Evolutionary conservation across 2,888 invertebrate species (phyloP).

Genomic region (Tenthredo distinguenda): DNA sequence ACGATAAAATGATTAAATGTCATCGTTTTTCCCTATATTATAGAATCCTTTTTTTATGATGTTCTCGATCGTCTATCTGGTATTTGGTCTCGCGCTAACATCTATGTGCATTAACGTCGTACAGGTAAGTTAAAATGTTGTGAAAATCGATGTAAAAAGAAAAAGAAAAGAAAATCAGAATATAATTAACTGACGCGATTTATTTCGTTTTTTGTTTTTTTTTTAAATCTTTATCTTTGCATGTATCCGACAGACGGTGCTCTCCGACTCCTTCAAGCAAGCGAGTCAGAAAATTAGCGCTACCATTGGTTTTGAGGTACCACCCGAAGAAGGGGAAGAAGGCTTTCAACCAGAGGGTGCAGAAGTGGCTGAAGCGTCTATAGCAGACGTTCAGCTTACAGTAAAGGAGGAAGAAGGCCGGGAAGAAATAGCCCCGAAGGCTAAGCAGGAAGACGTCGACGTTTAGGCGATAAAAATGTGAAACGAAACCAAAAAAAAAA

Average conservation of each 20-base stretch:
- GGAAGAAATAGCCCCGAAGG: slow-evolving; percentile 68
- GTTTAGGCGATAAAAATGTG: slow-evolving; percentile 60
- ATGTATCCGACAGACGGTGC: slow-evolving; percentile 76
- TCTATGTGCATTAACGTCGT: slow-evolving; percentile 99
- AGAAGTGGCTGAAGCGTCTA: slow-evolving; percentile 66
- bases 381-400: slow-evolving; percentile 69
- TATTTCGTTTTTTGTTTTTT: slow-evolving; percentile 20
- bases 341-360: slow-evolving; percentile 72
- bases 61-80: slow-evolving; percentile 94
- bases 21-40: slow-evolving; percentile 69
- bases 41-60: slow-evolving; percentile 93
- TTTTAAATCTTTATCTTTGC: background rate
- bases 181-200: background rate
- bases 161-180: background rate
- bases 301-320: slow-evolving; percentile 88
- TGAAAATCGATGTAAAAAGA: background rate
- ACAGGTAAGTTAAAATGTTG: slow-evolving; percentile 83
- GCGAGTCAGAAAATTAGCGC: slow-evolving; percentile 92
- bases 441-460: slow-evolving; percentile 71
- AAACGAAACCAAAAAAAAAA: background rate
- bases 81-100: slow-evolving; percentile 96
- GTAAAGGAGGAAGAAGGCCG: slow-evolving; percentile 63
- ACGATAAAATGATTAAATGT: background rate
- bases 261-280: slow-evolving; percentile 89
- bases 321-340: slow-evolving; percentile 83